A percentile compares a stretch with the other conserved stretches of the same genome.
Evolutionary conservation across 2,888 invertebrate genomes (phyloP).

Genomic region (Sesia bembeciformis): DNA sequence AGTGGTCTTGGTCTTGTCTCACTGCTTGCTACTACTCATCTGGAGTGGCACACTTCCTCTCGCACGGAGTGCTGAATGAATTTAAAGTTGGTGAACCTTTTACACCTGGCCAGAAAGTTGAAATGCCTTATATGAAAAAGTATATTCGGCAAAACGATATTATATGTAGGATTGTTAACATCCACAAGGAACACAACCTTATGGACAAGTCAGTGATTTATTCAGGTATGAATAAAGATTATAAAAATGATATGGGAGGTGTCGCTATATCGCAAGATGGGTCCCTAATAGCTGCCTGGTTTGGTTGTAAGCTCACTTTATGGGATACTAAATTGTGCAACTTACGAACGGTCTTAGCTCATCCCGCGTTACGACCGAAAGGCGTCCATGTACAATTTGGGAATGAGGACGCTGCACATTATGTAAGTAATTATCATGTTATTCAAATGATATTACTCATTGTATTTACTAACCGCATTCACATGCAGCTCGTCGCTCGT

Average conservation of each 20-base stretch:
- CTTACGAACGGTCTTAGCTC: conserved; percentile 51
- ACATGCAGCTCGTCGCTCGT: too few species aligned
- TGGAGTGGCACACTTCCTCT: conserved; percentile 41
- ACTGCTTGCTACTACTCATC: conserved; percentile 65
- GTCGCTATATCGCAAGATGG: conserved; percentile 64
- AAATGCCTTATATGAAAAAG: conserved; percentile 32
- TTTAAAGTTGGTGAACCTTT: conserved; percentile 32
- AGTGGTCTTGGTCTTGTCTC: conserved; percentile 39
- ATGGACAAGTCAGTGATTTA: conserved; percentile 17
- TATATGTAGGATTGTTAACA: conserved; percentile 39
- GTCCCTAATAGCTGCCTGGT: conserved; percentile 68
- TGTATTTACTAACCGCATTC: too few species aligned
- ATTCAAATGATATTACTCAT: neutral
- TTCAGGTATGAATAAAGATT: conserved; percentile 20
- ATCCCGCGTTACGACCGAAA: conserved; percentile 56
- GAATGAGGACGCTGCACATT: conserved; percentile 59
- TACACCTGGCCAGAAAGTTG: conserved; percentile 8
- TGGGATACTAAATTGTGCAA: conserved; percentile 62
- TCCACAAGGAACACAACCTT: conserved; percentile 40
- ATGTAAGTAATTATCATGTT: conserved; percentile 38
- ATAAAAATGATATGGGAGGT: conserved; percentile 51
- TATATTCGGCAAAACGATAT: conserved; percentile 27
- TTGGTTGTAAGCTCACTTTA: conserved; percentile 56
- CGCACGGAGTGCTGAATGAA: conserved; percentile 43
- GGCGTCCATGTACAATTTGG: conserved; percentile 59